Conservation (phyloP, 92 coral and sea anemone species). For the Siderastrea siderea region DNA sequence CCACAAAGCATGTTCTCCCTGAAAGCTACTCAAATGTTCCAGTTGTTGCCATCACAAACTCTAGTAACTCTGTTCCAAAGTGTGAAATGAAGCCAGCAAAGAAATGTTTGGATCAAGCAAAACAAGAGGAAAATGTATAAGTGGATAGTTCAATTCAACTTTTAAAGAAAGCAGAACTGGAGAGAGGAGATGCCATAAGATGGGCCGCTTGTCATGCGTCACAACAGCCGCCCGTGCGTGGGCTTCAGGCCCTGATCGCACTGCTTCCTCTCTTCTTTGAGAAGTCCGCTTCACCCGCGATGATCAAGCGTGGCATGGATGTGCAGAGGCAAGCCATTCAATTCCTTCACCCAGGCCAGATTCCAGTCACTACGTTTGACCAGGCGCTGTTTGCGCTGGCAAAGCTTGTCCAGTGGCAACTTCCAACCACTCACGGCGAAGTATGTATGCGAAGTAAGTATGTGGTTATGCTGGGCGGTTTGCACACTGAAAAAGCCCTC, state of each 20-base stretch:
- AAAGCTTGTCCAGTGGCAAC: constrained; percentile 76
- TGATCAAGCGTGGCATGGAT: constrained; percentile 81
- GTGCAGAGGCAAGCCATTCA: constrained; percentile 30
- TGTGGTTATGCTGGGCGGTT: constrained; percentile 49
- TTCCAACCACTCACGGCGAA: constrained; percentile 74
- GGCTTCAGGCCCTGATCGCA: constrained; percentile 60
- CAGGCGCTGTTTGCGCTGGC: constrained; percentile 79
- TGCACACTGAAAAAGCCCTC: constrained; percentile 60
- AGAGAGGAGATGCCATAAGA: too few relatives aligned
- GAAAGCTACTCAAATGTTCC: too few relatives aligned
- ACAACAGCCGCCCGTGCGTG: constrained; percentile 8
- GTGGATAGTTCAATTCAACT: too few relatives aligned
- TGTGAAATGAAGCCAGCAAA: too few relatives aligned
- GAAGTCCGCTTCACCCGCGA: constrained; percentile 16
- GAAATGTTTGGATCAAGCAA: too few relatives aligned
- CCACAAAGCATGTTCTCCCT: too few relatives aligned
- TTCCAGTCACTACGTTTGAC: constrained; percentile 63
- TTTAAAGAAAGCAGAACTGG: too few relatives aligned
- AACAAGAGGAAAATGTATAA: too few relatives aligned
- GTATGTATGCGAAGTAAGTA: too few relatives aligned
- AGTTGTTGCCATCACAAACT: too few relatives aligned
- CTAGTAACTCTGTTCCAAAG: too few relatives aligned
- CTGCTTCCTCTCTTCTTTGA: constrained; percentile 52
- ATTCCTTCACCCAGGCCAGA: constrained; percentile 60
- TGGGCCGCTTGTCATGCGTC: constrained; percentile 78